Percentiles rank a stretch among this genome's conserved stretches.
Evolutionary conservation across 2,797 vertebrate species (phyloP).

Genomic region (Phalanger gymnotis): DNA sequence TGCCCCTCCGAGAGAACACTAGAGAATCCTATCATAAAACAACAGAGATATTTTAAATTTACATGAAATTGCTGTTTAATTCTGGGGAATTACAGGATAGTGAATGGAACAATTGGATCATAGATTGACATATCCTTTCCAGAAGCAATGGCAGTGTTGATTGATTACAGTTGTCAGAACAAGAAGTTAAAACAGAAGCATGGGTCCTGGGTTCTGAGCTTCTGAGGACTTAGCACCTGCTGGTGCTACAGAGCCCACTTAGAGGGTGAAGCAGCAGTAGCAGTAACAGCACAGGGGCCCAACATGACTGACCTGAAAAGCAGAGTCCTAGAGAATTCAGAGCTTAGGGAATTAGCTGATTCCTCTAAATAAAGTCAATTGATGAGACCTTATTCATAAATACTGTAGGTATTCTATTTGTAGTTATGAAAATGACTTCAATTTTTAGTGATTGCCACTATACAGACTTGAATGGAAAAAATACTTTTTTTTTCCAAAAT

Average conservation of each 20-base stretch:
- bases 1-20: slow-evolving; percentile 65
- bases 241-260: background rate
- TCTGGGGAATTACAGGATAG: background rate
- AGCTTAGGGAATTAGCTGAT: background rate
- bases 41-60: background rate
- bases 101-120: background rate
- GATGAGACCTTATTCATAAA: background rate
- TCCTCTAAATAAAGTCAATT: background rate
- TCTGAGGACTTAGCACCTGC: background rate
- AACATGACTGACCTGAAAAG: background rate
- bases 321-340: background rate
- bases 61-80: background rate
- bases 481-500: background rate
- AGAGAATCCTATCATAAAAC: slow-evolving; percentile 10
- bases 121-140: background rate
- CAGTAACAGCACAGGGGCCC: background rate
- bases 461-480: background rate
- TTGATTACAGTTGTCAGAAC: background rate
- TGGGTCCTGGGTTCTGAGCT: background rate
- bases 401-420: background rate
- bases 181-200: background rate
- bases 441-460: background rate
- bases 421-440: background rate
- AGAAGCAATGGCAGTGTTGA: background rate
- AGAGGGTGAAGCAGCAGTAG: background rate